Evolutionary conservation across 2,888 invertebrate genomes (phyloP).

Genomic region (Phaonia tiefii): DNA sequence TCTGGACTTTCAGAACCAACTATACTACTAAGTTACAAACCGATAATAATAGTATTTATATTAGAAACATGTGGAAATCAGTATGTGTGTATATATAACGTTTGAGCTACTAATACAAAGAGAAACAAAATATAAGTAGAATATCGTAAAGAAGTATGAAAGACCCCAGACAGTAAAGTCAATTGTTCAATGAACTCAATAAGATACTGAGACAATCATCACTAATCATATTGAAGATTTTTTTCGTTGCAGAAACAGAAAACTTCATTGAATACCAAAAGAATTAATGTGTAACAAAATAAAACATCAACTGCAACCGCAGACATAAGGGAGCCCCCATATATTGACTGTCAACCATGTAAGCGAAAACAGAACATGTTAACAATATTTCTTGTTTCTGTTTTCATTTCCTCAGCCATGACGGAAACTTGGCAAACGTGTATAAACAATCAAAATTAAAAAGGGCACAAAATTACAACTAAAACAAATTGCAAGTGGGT

Average conservation of each 20-base stretch:
- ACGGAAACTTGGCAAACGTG: not conserved
- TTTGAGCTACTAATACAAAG: not conserved
- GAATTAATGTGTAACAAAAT: too few species aligned
- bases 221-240: conserved; percentile 1
- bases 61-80: too few species aligned
- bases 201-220: conserved; percentile 49
- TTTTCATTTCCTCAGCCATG: too few species aligned
- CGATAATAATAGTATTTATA: conserved; percentile 27
- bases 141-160: not conserved
- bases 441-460: too few species aligned
- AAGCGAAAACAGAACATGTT: not conserved
- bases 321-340: conserved; percentile 65
- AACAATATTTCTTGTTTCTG: conserved; percentile 13
- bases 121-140: too few species aligned
- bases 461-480: too few species aligned
- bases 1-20: not conserved
- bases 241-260: not conserved
- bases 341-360: conserved; percentile 49
- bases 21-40: too few species aligned
- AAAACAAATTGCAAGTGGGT: conserved; percentile 19
- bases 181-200: conserved; percentile 53
- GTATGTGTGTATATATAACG: not conserved
- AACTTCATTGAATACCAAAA: not conserved
- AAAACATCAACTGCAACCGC: conserved; percentile 59
- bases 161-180: conserved; percentile 42